Evolutionary conservation across 2,888 invertebrate species (phyloP).

Genomic region (Drosophila koepferae): DNA sequence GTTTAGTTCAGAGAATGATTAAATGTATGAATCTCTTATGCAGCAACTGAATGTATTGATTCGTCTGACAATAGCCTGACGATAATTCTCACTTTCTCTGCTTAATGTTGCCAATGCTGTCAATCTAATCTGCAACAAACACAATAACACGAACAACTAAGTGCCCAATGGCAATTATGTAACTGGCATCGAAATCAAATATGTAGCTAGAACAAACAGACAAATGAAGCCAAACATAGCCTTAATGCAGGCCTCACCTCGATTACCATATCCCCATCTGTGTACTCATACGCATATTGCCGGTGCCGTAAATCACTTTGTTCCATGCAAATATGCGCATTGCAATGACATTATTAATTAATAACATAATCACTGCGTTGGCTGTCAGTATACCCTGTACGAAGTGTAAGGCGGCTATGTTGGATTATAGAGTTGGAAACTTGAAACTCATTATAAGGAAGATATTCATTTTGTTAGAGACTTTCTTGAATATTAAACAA

Average conservation of each 20-base stretch:
- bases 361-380: constrained; percentile 76
- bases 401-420: not conserved
- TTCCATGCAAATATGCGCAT: constrained; percentile 67
- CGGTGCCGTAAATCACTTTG: constrained; percentile 72
- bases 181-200: constrained; percentile 65
- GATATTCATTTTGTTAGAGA: too few species aligned
- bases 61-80: not conserved
- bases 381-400: constrained; percentile 54
- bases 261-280: not conserved
- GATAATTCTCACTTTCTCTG: not conserved
- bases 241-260: constrained; percentile 26
- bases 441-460: too few species aligned
- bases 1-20: not conserved
- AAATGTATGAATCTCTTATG: not conserved
- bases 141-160: constrained; percentile 2
- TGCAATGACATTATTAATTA: constrained; percentile 77
- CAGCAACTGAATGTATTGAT: not conserved
- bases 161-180: constrained; percentile 56
- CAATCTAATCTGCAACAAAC: not conserved
- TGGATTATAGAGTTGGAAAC: not conserved
- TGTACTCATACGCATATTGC: constrained; percentile 29
- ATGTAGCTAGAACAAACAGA: constrained; percentile 53
- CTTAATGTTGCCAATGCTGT: not conserved
- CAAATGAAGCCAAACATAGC: constrained; percentile 45
- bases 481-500: too few species aligned